phyloP scores from a whole-genome alignment of 2,888 invertebrate genomes.

The Monoplex corrugatus region DNA sequence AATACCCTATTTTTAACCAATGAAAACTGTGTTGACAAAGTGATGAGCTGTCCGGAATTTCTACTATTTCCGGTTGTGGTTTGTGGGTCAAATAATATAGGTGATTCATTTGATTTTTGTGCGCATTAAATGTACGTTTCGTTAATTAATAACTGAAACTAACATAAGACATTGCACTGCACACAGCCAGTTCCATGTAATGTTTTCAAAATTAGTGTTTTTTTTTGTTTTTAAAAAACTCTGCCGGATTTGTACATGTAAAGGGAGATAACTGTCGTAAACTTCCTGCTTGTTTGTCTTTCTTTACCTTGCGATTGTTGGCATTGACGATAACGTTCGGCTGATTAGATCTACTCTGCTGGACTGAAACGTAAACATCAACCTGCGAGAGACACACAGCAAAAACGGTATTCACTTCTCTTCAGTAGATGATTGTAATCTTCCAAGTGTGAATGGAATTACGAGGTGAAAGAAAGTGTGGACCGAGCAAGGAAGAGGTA shows the following conservation, averaged over 20 bases:
- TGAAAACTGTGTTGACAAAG: neutral
- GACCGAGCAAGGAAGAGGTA: too few relatives aligned
- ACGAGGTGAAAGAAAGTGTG: too few relatives aligned
- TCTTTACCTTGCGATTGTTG: neutral
- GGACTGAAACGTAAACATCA: too few relatives aligned
- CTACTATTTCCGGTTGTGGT: constrained; percentile 10
- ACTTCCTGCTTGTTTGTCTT: neutral
- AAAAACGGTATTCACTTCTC: too few relatives aligned
- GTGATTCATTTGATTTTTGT: neutral
- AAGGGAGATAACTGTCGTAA: neutral
- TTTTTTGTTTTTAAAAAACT: neutral
- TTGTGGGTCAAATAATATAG: neutral
- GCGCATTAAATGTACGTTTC: too few relatives aligned
- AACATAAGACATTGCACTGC: too few relatives aligned
- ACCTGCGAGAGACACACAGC: too few relatives aligned
- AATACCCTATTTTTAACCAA: constrained; percentile 15
- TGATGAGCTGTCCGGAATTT: constrained; percentile 2
- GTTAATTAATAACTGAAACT: too few relatives aligned
- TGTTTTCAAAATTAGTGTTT: neutral
- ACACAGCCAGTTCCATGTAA: too few relatives aligned
- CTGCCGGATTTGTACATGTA: neutral
- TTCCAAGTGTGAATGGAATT: too few relatives aligned
- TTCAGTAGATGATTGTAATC: too few relatives aligned
- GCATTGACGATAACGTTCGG: constrained; percentile 2
- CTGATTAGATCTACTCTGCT: too few relatives aligned